Conservation (phyloP, 1,140 invertebrate species). For the Drosophila erecta region DNA sequence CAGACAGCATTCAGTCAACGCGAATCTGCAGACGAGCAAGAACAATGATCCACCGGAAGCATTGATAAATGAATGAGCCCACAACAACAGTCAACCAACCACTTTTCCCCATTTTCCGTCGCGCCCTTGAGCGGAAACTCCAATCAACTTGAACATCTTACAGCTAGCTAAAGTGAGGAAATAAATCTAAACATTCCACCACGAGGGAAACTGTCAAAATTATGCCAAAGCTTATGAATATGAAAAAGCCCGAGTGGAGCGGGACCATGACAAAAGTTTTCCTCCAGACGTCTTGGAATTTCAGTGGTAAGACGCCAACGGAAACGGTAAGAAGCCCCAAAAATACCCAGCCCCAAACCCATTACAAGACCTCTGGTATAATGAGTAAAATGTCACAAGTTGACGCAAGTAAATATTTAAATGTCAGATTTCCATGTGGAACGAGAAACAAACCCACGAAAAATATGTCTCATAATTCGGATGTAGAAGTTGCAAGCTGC, state of each 20-base stretch:
- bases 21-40: slow-evolving; percentile 23
- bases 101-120: slow-evolving; percentile 9
- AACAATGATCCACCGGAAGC: slow-evolving; percentile 68
- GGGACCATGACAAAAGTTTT: slow-evolving; percentile 61
- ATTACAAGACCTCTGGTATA: slow-evolving; percentile 44
- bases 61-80: slow-evolving; percentile 74
- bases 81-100: slow-evolving; percentile 12
- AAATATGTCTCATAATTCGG: slow-evolving; percentile 78
- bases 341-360: slow-evolving; percentile 16
- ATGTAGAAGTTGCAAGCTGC: slow-evolving; percentile 29
- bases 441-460: slow-evolving; percentile 27
- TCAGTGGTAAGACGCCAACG: slow-evolving; percentile 8
- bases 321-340: neutral
- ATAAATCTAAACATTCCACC: slow-evolving; percentile 77
- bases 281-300: slow-evolving; percentile 4
- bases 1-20: slow-evolving; percentile 43
- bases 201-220: slow-evolving; percentile 74
- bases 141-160: slow-evolving; percentile 56
- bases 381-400: slow-evolving; percentile 83
- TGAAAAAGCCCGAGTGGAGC: slow-evolving; percentile 39
- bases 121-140: slow-evolving; percentile 35
- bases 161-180: slow-evolving; percentile 53
- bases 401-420: slow-evolving; percentile 84
- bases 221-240: slow-evolving; percentile 80
- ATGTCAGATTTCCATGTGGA: slow-evolving; percentile 79